Evolutionary conservation across 1,140 invertebrate genomes (phyloP).

Genomic region (Bombus terrestris): DNA sequence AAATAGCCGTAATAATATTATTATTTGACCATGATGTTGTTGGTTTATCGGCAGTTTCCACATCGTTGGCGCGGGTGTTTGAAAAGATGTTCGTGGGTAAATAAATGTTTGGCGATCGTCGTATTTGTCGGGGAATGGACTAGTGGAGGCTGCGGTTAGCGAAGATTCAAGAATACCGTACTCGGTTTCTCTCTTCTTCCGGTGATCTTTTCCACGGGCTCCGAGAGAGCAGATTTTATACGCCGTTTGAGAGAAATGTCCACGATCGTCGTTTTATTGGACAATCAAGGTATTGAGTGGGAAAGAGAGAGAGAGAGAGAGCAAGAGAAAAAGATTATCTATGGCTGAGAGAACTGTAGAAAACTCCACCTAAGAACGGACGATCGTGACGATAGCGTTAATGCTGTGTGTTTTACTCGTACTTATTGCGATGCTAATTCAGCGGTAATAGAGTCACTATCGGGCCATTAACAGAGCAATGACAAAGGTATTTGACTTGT

Average conservation of each 20-base stretch:
- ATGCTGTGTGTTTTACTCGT: constrained; percentile 14
- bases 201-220: constrained; percentile 29
- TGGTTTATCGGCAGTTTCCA: neutral
- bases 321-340: too few species aligned
- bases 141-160: constrained; percentile 31
- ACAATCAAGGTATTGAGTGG: constrained; percentile 40
- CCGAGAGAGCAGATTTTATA: constrained; percentile 34
- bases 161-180: constrained; percentile 30
- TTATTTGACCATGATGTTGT: neutral
- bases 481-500: constrained; percentile 39
- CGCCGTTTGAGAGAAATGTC: constrained; percentile 47
- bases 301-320: neutral
- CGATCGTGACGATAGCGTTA: constrained; percentile 3
- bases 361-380: neutral
- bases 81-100: constrained; percentile 9
- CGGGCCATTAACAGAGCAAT: constrained; percentile 2
- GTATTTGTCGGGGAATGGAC: constrained; percentile 3
- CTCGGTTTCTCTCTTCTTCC: constrained; percentile 45
- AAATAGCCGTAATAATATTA: neutral
- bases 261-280: constrained; percentile 47
- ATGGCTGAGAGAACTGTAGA: neutral
- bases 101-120: constrained; percentile 20
- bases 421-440: constrained; percentile 33
- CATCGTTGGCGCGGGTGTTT: neutral
- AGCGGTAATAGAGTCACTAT: constrained; percentile 35